Evolutionary conservation across 2,797 vertebrate species (phyloP).

Genomic region (Spheniscus humboldti): DNA sequence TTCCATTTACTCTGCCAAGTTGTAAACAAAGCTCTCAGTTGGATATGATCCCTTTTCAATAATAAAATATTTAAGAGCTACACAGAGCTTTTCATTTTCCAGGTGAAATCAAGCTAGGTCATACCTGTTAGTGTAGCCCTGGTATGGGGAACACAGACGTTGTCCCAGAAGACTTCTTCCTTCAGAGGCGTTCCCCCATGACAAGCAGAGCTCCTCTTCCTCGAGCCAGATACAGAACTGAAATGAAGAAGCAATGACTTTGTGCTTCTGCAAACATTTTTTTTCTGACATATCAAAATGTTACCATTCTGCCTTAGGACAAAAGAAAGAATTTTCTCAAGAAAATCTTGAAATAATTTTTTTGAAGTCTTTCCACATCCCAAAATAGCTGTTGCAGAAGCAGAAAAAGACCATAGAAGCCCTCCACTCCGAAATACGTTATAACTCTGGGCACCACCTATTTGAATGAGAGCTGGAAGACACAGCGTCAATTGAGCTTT

Average conservation of each 20-base stretch:
- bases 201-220: background rate
- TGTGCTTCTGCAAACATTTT: background rate
- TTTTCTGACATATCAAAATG: background rate
- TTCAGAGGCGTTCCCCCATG: background rate
- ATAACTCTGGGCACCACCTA: background rate
- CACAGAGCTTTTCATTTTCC: background rate
- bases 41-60: conserved; percentile 30
- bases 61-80: conserved; percentile 39
- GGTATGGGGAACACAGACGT: background rate
- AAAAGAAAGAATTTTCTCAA: background rate
- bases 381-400: background rate
- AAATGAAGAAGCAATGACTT: background rate
- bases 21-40: conserved; percentile 27
- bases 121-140: background rate
- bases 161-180: background rate
- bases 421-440: background rate
- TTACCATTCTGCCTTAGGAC: background rate
- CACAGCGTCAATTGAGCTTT: background rate
- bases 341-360: background rate
- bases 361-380: background rate
- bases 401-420: background rate
- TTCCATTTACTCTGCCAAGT: conserved; percentile 50
- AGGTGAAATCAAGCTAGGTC: background rate
- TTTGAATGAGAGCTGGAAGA: background rate
- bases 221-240: background rate